These are phyloP conservation scores for Cotesia glomerata DNA, from an alignment of 1,140 invertebrate species.

Conservation along the genomic window DNA sequence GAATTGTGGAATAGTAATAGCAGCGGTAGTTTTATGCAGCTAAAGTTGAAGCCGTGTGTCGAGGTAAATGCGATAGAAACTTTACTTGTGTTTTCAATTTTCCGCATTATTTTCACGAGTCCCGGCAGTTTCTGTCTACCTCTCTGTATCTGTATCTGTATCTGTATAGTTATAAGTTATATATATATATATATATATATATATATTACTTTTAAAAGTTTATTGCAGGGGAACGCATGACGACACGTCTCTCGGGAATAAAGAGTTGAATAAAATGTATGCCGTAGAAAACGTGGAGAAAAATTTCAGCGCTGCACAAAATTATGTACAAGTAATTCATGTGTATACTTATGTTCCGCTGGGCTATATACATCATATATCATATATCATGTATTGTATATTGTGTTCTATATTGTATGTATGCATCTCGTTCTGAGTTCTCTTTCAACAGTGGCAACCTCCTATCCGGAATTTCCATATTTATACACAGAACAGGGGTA, in stretches of 20 bases:
- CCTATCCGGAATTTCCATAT: conserved; percentile 47
- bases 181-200: neutral
- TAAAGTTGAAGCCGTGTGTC: no score
- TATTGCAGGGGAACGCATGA: conserved; percentile 6
- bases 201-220: conserved; percentile 9
- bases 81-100: conserved; percentile 20
- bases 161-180: no score
- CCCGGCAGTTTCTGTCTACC: neutral
- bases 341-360: neutral
- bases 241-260: neutral
- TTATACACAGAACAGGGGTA: conserved; percentile 32
- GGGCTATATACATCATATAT: neutral
- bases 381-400: no score
- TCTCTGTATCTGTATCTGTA: neutral
- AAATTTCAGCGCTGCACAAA: neutral
- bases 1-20: neutral
- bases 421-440: neutral
- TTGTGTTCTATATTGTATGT: neutral
- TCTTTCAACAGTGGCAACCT: no score
- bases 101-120: neutral
- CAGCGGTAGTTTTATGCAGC: no score
- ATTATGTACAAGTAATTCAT: neutral
- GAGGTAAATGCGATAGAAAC: neutral
- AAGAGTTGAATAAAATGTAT: neutral
- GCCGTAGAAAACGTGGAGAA: neutral